Evolutionary conservation across 2,888 invertebrate species (phyloP).

Genomic region (Herminia tarsipennalis): DNA sequence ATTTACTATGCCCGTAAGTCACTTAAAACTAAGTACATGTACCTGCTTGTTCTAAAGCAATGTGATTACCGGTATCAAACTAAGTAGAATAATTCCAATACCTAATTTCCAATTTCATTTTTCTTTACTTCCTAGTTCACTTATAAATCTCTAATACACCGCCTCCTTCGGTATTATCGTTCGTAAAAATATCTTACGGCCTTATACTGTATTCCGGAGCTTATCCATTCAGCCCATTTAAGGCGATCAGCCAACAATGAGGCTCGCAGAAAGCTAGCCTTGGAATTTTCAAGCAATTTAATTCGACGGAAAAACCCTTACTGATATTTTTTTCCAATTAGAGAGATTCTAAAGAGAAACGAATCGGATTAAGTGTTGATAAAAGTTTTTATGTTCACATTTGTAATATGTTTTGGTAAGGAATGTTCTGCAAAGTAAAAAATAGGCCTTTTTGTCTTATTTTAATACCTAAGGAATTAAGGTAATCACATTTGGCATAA

Average conservation of each 20-base stretch:
- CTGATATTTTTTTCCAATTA: conserved; percentile 47
- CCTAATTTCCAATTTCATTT: too few relatives aligned
- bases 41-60: too few relatives aligned
- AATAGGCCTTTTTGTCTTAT: conserved; percentile 7
- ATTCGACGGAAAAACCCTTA: conserved; percentile 36
- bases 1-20: too few relatives aligned
- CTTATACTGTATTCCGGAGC: conserved; percentile 39
- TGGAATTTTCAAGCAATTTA: conserved; percentile 42
- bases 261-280: conserved; percentile 30
- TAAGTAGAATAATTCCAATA: too few relatives aligned
- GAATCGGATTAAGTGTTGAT: conserved; percentile 22
- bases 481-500: too few relatives aligned
- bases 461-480: too few relatives aligned
- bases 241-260: conserved; percentile 43
- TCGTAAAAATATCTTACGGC: conserved; percentile 32
- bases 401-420: conserved; percentile 28
- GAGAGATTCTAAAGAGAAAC: conserved; percentile 22
- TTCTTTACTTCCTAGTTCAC: too few relatives aligned
- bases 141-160: background rate
- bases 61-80: too few relatives aligned
- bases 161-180: conserved; percentile 19
- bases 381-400: conserved; percentile 16
- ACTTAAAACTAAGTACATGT: too few relatives aligned
- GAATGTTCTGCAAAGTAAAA: background rate
- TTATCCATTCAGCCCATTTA: conserved; percentile 45